Evolutionary conservation across 2,797 vertebrate genomes (phyloP).

Genomic region (Malurus leucopterus): DNA sequence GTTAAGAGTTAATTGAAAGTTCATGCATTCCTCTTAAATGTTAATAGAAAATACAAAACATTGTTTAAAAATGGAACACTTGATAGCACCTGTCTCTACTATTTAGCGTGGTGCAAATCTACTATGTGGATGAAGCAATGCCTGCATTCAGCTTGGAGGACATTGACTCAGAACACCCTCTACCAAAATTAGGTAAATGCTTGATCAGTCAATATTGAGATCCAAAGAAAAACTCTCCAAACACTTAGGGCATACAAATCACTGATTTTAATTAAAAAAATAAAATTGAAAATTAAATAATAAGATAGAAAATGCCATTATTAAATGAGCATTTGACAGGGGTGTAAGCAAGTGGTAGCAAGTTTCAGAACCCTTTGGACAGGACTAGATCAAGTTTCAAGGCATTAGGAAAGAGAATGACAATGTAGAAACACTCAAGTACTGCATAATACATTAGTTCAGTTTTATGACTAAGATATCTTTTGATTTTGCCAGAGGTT

Average conservation of each 20-base stretch:
- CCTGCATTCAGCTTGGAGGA: not conserved
- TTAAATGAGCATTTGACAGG: not conserved
- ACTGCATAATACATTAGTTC: not conserved
- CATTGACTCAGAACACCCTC: not conserved
- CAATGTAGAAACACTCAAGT: not conserved
- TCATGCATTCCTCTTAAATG: not conserved
- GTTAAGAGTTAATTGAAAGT: not conserved
- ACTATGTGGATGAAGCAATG: not conserved
- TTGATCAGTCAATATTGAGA: not conserved
- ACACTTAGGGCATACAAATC: not conserved
- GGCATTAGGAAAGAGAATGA: not conserved
- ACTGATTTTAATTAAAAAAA: no score
- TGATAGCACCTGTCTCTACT: not conserved
- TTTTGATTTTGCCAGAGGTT: not conserved
- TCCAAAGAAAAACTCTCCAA: not conserved
- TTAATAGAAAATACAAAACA: not conserved
- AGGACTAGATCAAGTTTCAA: not conserved
- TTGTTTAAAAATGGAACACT: not conserved
- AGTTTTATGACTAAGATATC: not conserved
- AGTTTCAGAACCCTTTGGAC: not conserved
- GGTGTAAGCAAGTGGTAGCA: not conserved
- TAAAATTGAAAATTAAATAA: not conserved
- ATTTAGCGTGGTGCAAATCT: not conserved
- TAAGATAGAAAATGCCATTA: not conserved
- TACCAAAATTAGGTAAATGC: not conserved